Evolutionary conservation across 1,140 invertebrate species (phyloP).

Genomic region (Andricus grossulariae): DNA sequence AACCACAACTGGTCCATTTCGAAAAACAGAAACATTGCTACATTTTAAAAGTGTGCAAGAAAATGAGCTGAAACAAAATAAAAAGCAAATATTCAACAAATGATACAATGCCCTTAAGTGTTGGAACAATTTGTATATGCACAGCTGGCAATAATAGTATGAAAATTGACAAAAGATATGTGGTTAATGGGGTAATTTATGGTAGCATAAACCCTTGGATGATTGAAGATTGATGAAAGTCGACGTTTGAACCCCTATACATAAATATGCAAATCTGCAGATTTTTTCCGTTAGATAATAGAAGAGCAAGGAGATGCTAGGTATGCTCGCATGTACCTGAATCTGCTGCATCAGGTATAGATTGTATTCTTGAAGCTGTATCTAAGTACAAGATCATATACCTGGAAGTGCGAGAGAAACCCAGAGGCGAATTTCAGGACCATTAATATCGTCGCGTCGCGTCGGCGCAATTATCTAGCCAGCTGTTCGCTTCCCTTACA

Average conservation of each 20-base stretch:
- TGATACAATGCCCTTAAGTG: too few species aligned
- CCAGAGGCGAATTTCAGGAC: constrained; percentile 51
- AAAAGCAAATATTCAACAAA: too few species aligned
- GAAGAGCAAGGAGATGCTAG: not conserved
- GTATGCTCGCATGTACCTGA: constrained; percentile 5
- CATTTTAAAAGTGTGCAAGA: too few species aligned
- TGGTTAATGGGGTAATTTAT: not conserved
- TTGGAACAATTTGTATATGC: not conserved
- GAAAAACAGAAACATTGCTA: too few species aligned
- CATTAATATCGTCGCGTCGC: constrained; percentile 56
- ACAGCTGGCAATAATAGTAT: constrained; percentile 33
- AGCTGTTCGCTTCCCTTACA: constrained; percentile 51
- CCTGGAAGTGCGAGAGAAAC: constrained; percentile 38
- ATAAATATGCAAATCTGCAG: constrained; percentile 18
- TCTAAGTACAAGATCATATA: constrained; percentile 37
- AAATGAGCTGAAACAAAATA: too few species aligned
- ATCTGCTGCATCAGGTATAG: constrained; percentile 16
- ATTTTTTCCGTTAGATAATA: constrained; percentile 21
- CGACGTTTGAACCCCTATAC: not conserved
- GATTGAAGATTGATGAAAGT: constrained; percentile 22
- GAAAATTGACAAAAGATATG: not conserved
- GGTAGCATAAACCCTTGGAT: not conserved
- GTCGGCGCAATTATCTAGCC: constrained; percentile 64
- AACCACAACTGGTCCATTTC: too few species aligned
- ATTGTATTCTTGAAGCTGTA: not conserved